Evolutionary conservation across 92 coral and sea anemone species (phyloP).

Genomic region (Phymanthus crucifer): DNA sequence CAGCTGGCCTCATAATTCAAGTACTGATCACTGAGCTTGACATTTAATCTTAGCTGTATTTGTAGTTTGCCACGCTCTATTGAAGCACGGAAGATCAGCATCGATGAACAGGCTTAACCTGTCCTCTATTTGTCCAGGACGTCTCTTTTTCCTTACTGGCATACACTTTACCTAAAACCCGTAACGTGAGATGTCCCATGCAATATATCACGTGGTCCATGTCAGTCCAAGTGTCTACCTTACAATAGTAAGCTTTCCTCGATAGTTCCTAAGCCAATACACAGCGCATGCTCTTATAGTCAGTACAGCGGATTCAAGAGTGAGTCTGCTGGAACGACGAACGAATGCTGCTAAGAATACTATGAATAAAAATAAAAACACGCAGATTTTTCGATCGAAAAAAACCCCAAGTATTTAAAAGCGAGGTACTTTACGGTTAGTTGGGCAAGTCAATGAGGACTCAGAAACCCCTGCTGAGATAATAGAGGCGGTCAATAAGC

Average conservation of each 20-base stretch:
- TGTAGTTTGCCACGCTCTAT: neutral
- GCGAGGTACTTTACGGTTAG: neutral
- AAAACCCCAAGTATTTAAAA: too few relatives aligned
- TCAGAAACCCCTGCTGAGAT: neutral
- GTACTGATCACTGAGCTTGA: neutral
- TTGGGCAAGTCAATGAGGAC: neutral
- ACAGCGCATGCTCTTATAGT: too few relatives aligned
- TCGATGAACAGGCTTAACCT: neutral
- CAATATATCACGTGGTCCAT: too few relatives aligned
- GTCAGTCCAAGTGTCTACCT: neutral
- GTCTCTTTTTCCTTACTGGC: neutral
- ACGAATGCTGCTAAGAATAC: neutral
- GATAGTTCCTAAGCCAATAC: neutral
- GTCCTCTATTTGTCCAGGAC: neutral
- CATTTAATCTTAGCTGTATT: neutral
- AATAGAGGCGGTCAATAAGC: constrained; percentile 3
- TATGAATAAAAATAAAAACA: neutral
- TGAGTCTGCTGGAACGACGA: too few relatives aligned
- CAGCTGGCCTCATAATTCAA: too few relatives aligned
- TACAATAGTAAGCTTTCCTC: too few relatives aligned
- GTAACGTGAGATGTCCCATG: too few relatives aligned
- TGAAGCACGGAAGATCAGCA: neutral
- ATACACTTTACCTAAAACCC: neutral
- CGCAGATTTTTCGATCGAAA: too few relatives aligned
- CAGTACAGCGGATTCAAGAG: too few relatives aligned